Percentiles rank a stretch among this genome's conserved stretches.
Evolutionary conservation across 2,888 invertebrate species (phyloP).

Genomic region (Agrotis segetum): DNA sequence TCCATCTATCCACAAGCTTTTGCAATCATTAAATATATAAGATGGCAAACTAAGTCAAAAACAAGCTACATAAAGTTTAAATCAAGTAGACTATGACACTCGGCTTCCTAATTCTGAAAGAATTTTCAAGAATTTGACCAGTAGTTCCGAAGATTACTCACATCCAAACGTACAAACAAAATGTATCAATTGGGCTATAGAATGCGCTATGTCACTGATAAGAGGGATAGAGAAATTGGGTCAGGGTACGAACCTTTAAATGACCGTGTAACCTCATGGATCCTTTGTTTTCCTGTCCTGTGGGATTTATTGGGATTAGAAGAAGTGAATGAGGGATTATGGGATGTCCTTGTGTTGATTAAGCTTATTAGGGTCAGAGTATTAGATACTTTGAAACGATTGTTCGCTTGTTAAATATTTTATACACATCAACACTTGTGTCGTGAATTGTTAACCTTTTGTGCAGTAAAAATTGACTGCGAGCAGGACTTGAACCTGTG

Average conservation of each 20-base stretch:
- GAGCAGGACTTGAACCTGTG: no score
- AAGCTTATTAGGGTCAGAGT: not conserved
- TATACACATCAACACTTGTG: no score
- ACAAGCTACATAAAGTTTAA: no score
- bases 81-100: not conserved
- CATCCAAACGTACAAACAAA: not conserved
- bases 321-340: not conserved
- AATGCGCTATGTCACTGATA: slow-evolving; percentile 22
- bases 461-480: no score
- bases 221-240: slow-evolving; percentile 21
- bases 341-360: not conserved
- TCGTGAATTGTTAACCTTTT: no score
- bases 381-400: no score
- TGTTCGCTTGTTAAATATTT: no score
- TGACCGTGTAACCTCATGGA: not conserved
- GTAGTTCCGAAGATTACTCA: not conserved
- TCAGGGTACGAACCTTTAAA: not conserved
- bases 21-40: no score
- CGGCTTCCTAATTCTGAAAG: not conserved
- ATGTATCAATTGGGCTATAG: not conserved
- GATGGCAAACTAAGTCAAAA: no score
- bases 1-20: no score
- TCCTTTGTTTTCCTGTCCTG: not conserved
- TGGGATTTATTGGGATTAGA: slow-evolving; percentile 11
- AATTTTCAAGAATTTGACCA: not conserved